Conservation (phyloP, 2,888 invertebrate species). For the Morpho achilles region DNA sequence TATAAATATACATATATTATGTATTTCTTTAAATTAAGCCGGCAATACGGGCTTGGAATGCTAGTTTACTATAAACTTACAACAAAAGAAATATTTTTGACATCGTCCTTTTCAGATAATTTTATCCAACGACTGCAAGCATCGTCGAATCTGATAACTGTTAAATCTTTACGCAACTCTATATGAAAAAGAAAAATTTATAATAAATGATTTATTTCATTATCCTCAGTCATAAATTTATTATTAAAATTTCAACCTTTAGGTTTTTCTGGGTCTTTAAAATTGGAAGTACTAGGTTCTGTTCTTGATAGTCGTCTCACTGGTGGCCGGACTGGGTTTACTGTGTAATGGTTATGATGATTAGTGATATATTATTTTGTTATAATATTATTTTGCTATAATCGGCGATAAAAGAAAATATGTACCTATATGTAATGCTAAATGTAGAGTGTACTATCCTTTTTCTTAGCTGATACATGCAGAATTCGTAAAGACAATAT, state of each 20-base stretch:
- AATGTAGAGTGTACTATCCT: too few relatives aligned
- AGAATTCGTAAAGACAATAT: too few relatives aligned
- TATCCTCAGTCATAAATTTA: not conserved
- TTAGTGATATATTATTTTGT: not conserved
- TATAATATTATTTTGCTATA: too few relatives aligned
- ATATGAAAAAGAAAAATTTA: not conserved
- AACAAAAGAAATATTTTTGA: conserved; percentile 62
- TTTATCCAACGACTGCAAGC: conserved; percentile 73
- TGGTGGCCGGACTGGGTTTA: conserved; percentile 30
- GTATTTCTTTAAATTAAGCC: too few relatives aligned
- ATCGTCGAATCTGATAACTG: conserved; percentile 55
- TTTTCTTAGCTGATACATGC: too few relatives aligned
- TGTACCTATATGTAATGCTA: too few relatives aligned
- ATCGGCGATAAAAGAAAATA: too few relatives aligned
- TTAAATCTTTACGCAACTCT: conserved; percentile 34
- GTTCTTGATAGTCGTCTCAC: conserved; percentile 14
- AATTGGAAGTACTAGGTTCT: conserved; percentile 46
- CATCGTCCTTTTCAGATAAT: conserved; percentile 59
- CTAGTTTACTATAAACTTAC: conserved; percentile 37
- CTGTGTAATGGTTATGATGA: conserved; percentile 22
- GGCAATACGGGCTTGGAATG: too few relatives aligned
- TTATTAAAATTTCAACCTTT: conserved; percentile 30
- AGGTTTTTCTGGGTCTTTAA: conserved; percentile 34
- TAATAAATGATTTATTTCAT: not conserved
- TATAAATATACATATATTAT: too few relatives aligned